Evolutionary conservation across 2,113 vertebrate genomes (phyloP), one percentile per base, ranked within the genome.

Genomic region (Hystrix brachyura): DNA sequence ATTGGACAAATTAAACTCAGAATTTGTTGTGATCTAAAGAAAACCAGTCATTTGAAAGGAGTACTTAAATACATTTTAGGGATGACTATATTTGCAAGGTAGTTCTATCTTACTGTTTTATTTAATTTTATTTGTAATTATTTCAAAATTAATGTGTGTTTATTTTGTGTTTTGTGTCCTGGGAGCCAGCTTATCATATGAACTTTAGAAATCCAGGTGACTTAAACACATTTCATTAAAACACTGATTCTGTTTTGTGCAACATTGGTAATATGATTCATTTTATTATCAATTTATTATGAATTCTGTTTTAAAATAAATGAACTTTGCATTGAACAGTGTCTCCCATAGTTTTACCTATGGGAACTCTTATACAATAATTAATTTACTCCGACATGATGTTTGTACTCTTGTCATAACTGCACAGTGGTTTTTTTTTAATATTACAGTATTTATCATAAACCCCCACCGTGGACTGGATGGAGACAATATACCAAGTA

Each of bases 41-140:
- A 94, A 96, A 94, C 14, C 25, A 84, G 1, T 95, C 76, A 51
- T 87, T 93, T 96, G 74, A 94, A 93, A 97, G 60, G 88, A 29
- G 19, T 82, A 69, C 48, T 97, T 95, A 94, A 74, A 14, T 95
- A 46, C 19, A 84, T 87, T 72, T 89, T 88, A 95, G 64, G 18
- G 48, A 1, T 95, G 21, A 78, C 57, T 76, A 5, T 90, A 53
- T 94, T 95, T 95, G 43, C 90, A 93, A 80, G 92, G 21, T 83
- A 92, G 25, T 48, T 92, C 19, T 60, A 14, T 3, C 76, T 85
- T 51, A 83, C 34, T 18, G 72, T 90, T 93, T 94, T 17, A 29
- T 74, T 97, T 95, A 71, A 84, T 89, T 83, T 74, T 90, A 79
- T 64, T 69, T 21, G 29, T 85, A 91, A n/a, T 55, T 60, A 17